A percentile compares a stretch with the other conserved stretches of the same genome.
Conservation (phyloP, 2,797 vertebrate species). For the Gila robusta region DNA sequence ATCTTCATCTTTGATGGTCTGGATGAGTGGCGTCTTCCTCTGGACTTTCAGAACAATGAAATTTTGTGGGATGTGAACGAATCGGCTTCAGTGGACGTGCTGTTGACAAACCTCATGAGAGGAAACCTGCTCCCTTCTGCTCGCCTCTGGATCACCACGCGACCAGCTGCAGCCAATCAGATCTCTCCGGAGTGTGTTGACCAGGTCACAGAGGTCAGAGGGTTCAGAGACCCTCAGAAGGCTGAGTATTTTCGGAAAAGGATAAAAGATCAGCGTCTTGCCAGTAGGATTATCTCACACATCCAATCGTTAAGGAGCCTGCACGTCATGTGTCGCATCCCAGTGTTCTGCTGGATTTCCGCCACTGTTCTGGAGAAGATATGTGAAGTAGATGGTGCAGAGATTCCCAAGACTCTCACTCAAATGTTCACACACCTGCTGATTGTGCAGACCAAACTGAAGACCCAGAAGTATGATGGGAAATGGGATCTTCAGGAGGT, state of each 20-base stretch:
- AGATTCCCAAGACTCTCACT: slow-evolving; percentile 34
- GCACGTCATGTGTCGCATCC: slow-evolving; percentile 31
- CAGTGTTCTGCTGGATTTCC: slow-evolving; percentile 33
- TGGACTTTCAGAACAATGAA: slow-evolving; percentile 30
- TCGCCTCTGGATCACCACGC: not conserved
- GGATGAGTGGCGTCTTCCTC: slow-evolving; percentile 10
- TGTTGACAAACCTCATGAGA: slow-evolving; percentile 12
- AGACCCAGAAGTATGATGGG: slow-evolving; percentile 14
- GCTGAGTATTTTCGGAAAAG: not conserved
- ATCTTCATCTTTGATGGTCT: slow-evolving; percentile 45
- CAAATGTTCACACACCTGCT: slow-evolving; percentile 5
- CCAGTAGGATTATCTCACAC: not conserved
- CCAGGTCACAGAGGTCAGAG: slow-evolving; percentile 37
- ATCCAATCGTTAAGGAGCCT: not conserved
- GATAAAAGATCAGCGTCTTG: not conserved
- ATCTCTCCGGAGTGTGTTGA: slow-evolving; percentile 12
- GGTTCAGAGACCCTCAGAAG: slow-evolving; percentile 21
- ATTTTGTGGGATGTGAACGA: slow-evolving; percentile 35
- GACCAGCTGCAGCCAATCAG: slow-evolving; percentile 32
- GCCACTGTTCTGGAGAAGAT: slow-evolving; percentile 22
- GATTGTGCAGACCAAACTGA: slow-evolving; percentile 2
- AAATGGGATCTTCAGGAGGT: not conserved
- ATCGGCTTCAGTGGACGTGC: slow-evolving; percentile 16
- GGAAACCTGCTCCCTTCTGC: slow-evolving; percentile 36
- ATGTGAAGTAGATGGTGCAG: too few species aligned